These are phyloP conservation scores for Amyelois transitella DNA, from an alignment of 1,140 invertebrate species.

Conservation along the genomic window DNA sequence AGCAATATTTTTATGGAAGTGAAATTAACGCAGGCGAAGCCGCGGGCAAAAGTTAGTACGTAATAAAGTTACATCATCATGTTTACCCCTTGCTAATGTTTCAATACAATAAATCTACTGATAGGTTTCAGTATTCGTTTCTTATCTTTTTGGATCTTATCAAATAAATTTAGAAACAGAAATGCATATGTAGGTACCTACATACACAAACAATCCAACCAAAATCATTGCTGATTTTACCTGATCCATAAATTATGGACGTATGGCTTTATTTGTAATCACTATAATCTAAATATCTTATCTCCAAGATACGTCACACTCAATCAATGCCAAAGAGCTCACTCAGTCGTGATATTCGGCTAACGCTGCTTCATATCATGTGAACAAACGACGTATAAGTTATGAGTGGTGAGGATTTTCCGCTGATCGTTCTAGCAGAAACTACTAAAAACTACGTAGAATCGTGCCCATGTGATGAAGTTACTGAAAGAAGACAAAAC, in stretches of 20 bases:
- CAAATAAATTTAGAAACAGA: no score
- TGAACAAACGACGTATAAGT: constrained; percentile 28
- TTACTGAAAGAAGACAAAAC: not conserved
- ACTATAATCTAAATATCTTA: constrained; percentile 62
- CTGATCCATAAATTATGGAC: not conserved
- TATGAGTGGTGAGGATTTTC: constrained; percentile 48
- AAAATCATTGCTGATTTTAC: not conserved
- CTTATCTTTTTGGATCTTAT: no score
- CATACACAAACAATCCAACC: not conserved
- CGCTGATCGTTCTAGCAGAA: constrained; percentile 36
- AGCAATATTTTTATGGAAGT: no score
- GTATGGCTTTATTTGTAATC: constrained; percentile 29
- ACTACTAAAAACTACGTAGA: constrained; percentile 32
- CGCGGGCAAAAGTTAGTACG: no score
- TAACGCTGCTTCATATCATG: constrained; percentile 16
- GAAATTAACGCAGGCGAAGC: no score
- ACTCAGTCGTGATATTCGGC: constrained; percentile 23
- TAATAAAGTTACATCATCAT: no score
- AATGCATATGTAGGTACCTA: no score
- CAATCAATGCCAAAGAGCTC: constrained; percentile 67
- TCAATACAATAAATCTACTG: no score
- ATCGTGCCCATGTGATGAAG: not conserved
- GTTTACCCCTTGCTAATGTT: no score
- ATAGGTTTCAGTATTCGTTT: no score
- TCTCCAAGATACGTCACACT: constrained; percentile 50